Evolutionary conservation across 2,888 invertebrate genomes (phyloP), one percentile per base, ranked within the genome.

Genomic region (Eurois occulta): DNA sequence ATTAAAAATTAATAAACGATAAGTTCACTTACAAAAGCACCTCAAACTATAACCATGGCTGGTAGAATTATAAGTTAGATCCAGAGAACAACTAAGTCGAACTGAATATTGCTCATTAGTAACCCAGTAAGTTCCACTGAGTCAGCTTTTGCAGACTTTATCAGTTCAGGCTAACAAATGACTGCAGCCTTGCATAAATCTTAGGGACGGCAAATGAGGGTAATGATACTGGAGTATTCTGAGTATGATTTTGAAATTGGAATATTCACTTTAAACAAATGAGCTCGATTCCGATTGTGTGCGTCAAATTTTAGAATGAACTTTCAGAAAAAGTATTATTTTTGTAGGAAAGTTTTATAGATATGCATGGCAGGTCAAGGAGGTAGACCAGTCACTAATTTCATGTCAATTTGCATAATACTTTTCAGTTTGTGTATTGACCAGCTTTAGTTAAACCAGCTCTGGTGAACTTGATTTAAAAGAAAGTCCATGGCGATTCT

Each of bases 31-130:
- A 46, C n/a, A 68, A 41, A 13, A 60, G 21, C 38, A n/a, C 24
- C n/a, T 41, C 16, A 10, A 46, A 2, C 46, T 16, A 0, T 7
- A 58, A 48, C 24, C 7, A 48, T 41, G 32, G 52, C 55, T n/a
- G 7, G 32, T n/a, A 35, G 32, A 41, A 73, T 76, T 77, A 70
- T 67, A 67, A 81, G 58, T 72, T 52, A 10, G 11, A 58, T 13
- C 16, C 48, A n/a, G 18, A 35, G 32, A 55, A 72, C 48, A 72
- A 81, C 52, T 71, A 35, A 72, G n/a, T 84, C 65, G 13, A 72
- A 58, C 48, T 83, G n/a, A 64, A 68, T 71, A 71, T 71, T 41
- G 43, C 83, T 83, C 79, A 81, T 81, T 84, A 81, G 60, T 69
- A 72, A 72, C 68, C 72, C 65, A 21, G 46, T 32, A 38, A 77